Base-by-base conservation (phyloP, 2,113 vertebrate species). In the Cynoglossus semilaevis region DNA sequence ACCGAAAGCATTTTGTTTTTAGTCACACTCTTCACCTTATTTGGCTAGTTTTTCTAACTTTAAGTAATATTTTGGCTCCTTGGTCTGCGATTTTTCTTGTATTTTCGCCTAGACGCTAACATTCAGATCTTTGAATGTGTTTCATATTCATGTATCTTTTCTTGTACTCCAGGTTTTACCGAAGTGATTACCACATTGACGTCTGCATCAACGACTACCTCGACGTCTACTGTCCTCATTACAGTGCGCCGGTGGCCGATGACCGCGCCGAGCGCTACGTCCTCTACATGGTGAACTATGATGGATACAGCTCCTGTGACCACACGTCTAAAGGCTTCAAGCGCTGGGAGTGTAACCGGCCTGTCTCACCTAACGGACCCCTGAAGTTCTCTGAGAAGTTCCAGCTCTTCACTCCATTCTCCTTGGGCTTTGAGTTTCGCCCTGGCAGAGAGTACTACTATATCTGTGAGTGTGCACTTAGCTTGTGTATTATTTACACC, bases 211-310 rank as follows among this genome's bases (percentile, higher is more conserved):
- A 99, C 44, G 96, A 99, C 88, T 99, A 99, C 84, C 90, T 98
- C 78, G 96, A 99, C 58, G 95, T 99, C 17, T 98, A 95, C 88
- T 99, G 97, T 78, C 97, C 97, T 44, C 96, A 98, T 87, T 99
- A 98, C 57, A 76, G 88, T 52, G 92, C 93, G 56, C 92, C 93
- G 0, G 93, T 96, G n/a, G 93, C 94, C 0, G 94, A 95, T 69
- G 95, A 96, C 19, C 93, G 92, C 70, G 92, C 93, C 0, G 97
- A 99, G 81, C 94, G 92, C 48, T 98, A 98, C 19, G 68, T 99
- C 85, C 94, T 99, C 63, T 99, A 96, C 91, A 99, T 99, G 96
- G 97, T 98, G 77, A 98, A 99, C 92, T 98, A 96, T 43, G 96
- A 98, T 15, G 97, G 97, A 87, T 99, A 98, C 91, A 97, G 93